These are phyloP conservation scores for Norana najaformis DNA, from an alignment of 2,888 invertebrate genomes.

Conservation along the genomic window DNA sequence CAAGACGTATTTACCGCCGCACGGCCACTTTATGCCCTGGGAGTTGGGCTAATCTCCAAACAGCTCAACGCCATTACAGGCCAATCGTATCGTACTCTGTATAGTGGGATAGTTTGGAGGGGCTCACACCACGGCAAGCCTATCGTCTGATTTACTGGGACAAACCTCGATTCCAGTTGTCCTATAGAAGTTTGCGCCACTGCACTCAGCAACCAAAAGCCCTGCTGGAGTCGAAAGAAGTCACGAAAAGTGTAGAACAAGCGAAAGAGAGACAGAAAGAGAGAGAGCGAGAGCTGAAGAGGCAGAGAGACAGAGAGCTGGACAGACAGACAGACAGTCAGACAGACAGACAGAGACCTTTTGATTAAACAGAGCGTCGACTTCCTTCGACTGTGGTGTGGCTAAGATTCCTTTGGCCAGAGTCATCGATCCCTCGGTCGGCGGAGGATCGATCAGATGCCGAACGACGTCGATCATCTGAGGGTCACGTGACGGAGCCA, in stretches of 20 bases:
- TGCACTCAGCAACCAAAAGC: too few relatives aligned
- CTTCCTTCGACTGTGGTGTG: conserved; percentile 39
- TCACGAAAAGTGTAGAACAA: too few relatives aligned
- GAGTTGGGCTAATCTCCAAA: not conserved
- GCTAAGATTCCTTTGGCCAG: conserved; percentile 32
- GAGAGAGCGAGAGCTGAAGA: not conserved
- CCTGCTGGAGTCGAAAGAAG: too few relatives aligned
- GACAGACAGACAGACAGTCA: too few relatives aligned
- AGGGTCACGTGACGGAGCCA: conserved; percentile 32
- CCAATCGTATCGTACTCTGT: not conserved
- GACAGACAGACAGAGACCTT: conserved; percentile 20
- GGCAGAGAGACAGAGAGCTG: too few relatives aligned
- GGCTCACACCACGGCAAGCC: too few relatives aligned
- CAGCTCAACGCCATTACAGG: not conserved
- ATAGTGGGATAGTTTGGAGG: too few relatives aligned
- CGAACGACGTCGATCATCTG: conserved; percentile 32
- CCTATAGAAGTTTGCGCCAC: too few relatives aligned
- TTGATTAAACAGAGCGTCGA: conserved; percentile 31
- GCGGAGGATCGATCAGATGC: conserved; percentile 33
- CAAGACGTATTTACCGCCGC: too few relatives aligned
- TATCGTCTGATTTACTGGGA: not conserved
- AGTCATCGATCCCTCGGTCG: conserved; percentile 31
- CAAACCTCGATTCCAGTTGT: too few relatives aligned
- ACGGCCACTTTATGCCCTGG: too few relatives aligned
- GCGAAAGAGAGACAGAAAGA: not conserved